Percentiles rank a stretch among this genome's conserved stretches.
phyloP scores from a whole-genome alignment of 2,888 invertebrate species.

The Linyphia triangularis region DNA sequence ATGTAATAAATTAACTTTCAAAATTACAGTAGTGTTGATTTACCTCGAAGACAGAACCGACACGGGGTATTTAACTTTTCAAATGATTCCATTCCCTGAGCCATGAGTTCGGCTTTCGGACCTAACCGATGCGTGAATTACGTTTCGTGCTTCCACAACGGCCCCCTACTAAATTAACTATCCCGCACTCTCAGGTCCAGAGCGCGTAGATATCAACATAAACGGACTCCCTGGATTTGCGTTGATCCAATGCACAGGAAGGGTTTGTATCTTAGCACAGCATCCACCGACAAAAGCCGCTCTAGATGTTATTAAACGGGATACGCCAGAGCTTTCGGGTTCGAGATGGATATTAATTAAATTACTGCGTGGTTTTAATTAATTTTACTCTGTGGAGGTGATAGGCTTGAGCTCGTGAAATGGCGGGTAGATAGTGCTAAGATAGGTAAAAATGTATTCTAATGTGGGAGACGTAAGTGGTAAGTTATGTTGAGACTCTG shows the following conservation, averaged over 20 bases:
- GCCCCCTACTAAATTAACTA: constrained; percentile 34
- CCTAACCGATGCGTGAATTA: background rate
- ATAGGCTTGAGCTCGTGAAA: constrained; percentile 23
- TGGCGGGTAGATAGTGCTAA: constrained; percentile 24
- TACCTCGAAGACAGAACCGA: background rate
- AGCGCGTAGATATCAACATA: constrained; percentile 47
- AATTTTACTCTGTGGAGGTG: constrained; percentile 34
- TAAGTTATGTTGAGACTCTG: background rate
- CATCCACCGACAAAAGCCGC: constrained; percentile 48
- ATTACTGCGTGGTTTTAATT: constrained; percentile 58
- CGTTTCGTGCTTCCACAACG: background rate
- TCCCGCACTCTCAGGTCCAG: constrained; percentile 13
- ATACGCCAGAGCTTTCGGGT: constrained; percentile 3
- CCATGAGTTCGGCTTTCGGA: too few species aligned
- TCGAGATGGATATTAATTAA: constrained; percentile 50
- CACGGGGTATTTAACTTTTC: background rate
- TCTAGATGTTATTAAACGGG: constrained; percentile 47
- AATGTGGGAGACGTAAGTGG: background rate
- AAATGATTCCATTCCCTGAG: too few species aligned
- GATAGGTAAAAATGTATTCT: constrained; percentile 45
- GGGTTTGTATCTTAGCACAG: constrained; percentile 43
- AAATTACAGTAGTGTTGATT: too few species aligned
- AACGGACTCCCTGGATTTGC: constrained; percentile 8
- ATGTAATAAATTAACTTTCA: too few species aligned
- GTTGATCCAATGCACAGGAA: constrained; percentile 40